A percentile compares a stretch with the other conserved stretches of the same genome.
Evolutionary conservation across 2,113 vertebrate genomes (phyloP).

Genomic region (Hystrix cristata): DNA sequence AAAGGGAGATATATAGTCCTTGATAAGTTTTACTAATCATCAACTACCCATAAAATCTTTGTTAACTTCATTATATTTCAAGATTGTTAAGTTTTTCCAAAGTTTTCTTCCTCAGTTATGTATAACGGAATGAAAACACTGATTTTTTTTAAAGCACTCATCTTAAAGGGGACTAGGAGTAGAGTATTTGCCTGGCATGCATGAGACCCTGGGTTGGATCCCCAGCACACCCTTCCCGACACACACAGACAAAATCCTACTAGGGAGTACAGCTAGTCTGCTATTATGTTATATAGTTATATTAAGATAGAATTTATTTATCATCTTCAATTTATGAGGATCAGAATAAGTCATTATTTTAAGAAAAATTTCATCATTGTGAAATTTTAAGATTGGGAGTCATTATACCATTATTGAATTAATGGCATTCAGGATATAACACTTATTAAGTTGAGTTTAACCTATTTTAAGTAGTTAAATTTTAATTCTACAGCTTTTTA

Average conservation of each 20-base stretch:
- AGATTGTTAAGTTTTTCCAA: conserved; percentile 77
- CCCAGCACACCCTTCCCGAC: neutral
- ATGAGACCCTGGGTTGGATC: neutral
- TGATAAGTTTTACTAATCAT: neutral
- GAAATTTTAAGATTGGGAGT: neutral
- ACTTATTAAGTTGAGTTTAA: neutral
- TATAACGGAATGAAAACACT: conserved; percentile 76
- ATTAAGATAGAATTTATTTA: conserved; percentile 60
- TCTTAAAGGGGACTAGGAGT: neutral
- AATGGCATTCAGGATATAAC: neutral
- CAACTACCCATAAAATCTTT: neutral
- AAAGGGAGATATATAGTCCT: neutral
- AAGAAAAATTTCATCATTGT: neutral
- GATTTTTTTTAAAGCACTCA: conserved; percentile 77
- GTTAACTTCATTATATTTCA: conserved; percentile 68
- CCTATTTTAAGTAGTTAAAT: neutral
- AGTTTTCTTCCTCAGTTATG: conserved; percentile 47
- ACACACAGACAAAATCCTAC: neutral
- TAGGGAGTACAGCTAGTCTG: conserved; percentile 62
- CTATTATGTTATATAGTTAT: conserved; percentile 78
- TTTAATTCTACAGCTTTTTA: conserved; percentile 12
- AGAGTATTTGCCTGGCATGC: neutral
- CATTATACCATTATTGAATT: neutral
- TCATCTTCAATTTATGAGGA: conserved; percentile 52
- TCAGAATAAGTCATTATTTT: neutral